Evolutionary conservation across 2,113 vertebrate genomes (phyloP), one percentile per base, ranked within the genome.

Genomic region (Aleadryas rufinucha): DNA sequence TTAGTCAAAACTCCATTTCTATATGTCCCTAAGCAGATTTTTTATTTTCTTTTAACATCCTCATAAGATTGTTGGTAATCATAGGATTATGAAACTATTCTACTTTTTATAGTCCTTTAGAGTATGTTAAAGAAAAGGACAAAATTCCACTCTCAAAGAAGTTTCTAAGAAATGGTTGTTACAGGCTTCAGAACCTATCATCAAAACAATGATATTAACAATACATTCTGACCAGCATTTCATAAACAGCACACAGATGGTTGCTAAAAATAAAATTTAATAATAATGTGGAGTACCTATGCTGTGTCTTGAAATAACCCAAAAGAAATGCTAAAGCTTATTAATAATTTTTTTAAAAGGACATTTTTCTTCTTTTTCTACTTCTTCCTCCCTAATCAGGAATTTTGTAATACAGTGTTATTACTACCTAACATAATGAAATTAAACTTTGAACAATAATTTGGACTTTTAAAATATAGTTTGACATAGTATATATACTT

Each of bases 271-370:
- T 15, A 37, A 42, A 57, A 37, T 41, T 7, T 26, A 68, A 37
- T 31, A 75, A 11, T 6, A 60, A 27, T 44, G 3, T 33, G 4
- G 5, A 50, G 4, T 30, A 56, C 7, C 39, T 72, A 11, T 60
- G 35, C 9, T 47, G 3, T n/a, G 3, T 44, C 35, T 86, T 77
- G 21, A 95, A 89, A 76, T 47, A 47, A 42, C 1, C 4, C 11
- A 30, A 57, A 65, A 39, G 0, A 83, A 90, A 53, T 44, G 3
- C 1, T 69, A n/a, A 54, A 81, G 19, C 0, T 37, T 59, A 39
- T 52, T 30, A 42, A 53, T 41, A 52, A 2, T 49, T 28, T 27
- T 50, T 37, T 4, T 0, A 2, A 26, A 33, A n/a, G 3, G 1
- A 13, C 6, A 18, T 4, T 27, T 33, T 53, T 45, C 20, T 13